Evolutionary conservation across 2,113 vertebrate species (phyloP).

Genomic region (Alectura lathami): DNA sequence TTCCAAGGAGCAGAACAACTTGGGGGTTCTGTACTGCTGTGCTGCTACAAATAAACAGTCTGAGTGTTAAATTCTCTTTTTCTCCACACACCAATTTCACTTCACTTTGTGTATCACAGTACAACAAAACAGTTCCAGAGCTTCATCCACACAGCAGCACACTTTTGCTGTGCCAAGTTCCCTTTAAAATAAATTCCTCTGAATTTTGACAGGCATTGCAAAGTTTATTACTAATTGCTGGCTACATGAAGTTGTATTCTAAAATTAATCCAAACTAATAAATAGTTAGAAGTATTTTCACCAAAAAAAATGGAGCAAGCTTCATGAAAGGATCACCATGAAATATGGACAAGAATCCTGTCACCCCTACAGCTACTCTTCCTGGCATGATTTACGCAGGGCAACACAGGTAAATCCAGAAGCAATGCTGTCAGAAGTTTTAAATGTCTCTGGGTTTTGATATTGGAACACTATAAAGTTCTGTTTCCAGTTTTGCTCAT

Average conservation of each 20-base stretch:
- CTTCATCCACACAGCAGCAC: neutral
- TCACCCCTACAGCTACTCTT: neutral
- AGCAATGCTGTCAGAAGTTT: neutral
- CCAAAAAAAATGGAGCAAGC: neutral
- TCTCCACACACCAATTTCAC: neutral
- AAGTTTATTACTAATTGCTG: neutral
- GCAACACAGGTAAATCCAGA: neutral
- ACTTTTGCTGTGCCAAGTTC: neutral
- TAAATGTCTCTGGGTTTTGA: neutral
- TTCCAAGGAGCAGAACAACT: neutral
- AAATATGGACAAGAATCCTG: neutral
- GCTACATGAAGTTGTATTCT: neutral
- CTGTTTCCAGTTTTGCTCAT: neutral
- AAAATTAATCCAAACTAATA: neutral
- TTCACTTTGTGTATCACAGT: neutral
- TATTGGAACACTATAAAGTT: neutral
- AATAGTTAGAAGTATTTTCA: no score
- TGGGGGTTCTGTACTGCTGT: neutral
- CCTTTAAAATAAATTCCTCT: neutral
- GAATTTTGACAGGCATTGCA: neutral
- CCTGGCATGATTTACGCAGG: neutral
- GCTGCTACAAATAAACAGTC: neutral
- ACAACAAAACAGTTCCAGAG: neutral
- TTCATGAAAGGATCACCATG: neutral
- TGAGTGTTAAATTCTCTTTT: neutral